Conservation (phyloP, 2,113 vertebrate species). For the Scalopus aquaticus region DNA sequence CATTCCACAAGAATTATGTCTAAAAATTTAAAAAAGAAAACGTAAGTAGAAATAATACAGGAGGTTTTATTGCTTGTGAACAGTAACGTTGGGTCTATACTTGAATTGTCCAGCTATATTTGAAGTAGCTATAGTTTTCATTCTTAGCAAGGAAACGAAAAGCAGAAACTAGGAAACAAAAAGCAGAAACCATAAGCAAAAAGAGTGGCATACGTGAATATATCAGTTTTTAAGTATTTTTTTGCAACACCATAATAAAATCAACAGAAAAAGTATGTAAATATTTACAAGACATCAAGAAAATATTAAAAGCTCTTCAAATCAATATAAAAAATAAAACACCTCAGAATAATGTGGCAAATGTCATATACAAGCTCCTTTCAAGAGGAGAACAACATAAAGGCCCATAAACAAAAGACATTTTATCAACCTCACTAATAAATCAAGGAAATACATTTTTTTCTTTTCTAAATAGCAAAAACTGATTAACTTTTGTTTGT, state of each 20-base stretch:
- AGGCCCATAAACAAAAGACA: not conserved
- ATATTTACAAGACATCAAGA: slow-evolving; percentile 5
- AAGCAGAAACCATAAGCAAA: slow-evolving; percentile 3
- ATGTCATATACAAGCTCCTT: slow-evolving; percentile 6
- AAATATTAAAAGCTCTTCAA: not conserved
- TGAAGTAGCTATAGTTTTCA: not conserved
- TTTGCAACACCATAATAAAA: not conserved
- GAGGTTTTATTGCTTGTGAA: not conserved
- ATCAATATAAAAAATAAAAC: slow-evolving; percentile 12
- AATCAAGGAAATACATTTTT: slow-evolving; percentile 17
- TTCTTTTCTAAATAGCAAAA: not conserved
- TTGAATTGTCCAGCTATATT: not conserved
- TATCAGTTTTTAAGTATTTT: not conserved
- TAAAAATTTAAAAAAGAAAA: not conserved
- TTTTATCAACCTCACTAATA: slow-evolving; percentile 8
- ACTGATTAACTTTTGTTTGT: not conserved
- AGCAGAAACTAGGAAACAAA: not conserved
- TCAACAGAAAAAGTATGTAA: not conserved
- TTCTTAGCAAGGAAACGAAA: not conserved
- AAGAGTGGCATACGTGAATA: not conserved
- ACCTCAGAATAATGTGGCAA: not conserved
- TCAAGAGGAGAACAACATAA: not conserved
- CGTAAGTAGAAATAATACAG: not conserved
- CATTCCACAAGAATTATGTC: not conserved
- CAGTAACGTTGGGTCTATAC: not conserved